phyloP scores from a whole-genome alignment of 2,888 invertebrate genomes.

The Eudasyphora cyanicolor region DNA sequence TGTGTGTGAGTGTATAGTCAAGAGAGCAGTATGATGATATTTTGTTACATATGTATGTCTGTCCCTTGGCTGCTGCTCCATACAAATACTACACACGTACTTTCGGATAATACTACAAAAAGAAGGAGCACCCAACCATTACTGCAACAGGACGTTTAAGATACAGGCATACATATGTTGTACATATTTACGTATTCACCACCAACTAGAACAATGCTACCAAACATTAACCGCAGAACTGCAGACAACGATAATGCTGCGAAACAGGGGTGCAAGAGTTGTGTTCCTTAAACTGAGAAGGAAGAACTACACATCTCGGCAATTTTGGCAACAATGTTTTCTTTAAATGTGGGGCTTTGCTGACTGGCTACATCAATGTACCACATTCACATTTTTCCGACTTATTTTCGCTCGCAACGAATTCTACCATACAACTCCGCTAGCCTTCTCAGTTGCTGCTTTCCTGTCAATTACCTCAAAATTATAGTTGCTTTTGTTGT shows the following conservation, averaged over 20 bases:
- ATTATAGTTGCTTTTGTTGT: conserved; percentile 62
- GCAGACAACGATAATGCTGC: neutral
- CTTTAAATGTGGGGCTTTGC: neutral
- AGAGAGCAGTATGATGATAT: neutral
- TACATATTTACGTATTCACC: too few species aligned
- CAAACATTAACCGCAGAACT: neutral
- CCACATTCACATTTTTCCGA: too few species aligned
- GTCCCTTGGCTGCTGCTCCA: neutral
- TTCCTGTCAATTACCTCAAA: conserved; percentile 67
- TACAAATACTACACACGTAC: neutral
- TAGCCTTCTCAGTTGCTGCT: conserved; percentile 26
- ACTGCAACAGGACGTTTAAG: conserved; percentile 7
- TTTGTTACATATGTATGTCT: conserved; percentile 19
- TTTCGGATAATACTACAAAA: neutral
- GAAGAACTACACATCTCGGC: neutral
- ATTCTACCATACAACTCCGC: neutral
- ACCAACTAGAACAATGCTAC: neutral
- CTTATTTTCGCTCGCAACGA: neutral
- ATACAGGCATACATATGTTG: neutral
- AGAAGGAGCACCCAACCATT: neutral
- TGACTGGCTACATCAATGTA: too few species aligned
- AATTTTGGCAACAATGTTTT: conserved; percentile 24
- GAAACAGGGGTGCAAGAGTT: neutral
- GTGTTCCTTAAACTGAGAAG: neutral
- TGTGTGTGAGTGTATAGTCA: neutral